Evolutionary conservation across 2,113 vertebrate species (phyloP).

Genomic region (Rhineura floridana): DNA sequence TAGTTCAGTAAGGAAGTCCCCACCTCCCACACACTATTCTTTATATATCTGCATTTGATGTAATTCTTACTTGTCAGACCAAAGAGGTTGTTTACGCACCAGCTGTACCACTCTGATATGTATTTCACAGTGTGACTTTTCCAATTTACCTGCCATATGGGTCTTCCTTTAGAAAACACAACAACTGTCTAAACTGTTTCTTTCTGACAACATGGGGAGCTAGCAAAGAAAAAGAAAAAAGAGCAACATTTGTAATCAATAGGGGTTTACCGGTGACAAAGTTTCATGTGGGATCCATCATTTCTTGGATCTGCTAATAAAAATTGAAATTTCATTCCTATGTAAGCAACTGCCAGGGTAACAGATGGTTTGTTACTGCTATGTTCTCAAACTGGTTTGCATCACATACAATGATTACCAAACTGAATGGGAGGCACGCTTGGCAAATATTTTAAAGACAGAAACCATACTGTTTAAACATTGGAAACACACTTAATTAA

Average conservation of each 20-base stretch:
- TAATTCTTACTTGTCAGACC: conserved; percentile 46
- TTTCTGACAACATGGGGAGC: not conserved
- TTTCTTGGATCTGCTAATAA: conserved; percentile 71
- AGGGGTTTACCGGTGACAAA: conserved; percentile 61
- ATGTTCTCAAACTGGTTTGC: conserved; percentile 60
- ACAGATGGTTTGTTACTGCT: conserved; percentile 75
- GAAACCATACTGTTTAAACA: conserved; percentile 50
- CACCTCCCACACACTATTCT: conserved; percentile 20
- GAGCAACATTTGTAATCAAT: conserved; percentile 62
- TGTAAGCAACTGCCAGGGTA: conserved; percentile 69
- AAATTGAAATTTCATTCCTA: conserved; percentile 77
- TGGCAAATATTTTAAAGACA: conserved; percentile 41
- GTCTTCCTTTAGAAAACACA: not conserved
- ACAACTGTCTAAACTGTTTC: conserved; percentile 16
- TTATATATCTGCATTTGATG: conserved; percentile 43
- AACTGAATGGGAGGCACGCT: conserved; percentile 29
- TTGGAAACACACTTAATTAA: conserved; percentile 50
- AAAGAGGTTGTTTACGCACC: conserved; percentile 46
- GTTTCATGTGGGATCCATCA: conserved; percentile 70
- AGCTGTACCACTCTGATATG: conserved; percentile 37
- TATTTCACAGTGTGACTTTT: conserved; percentile 11
- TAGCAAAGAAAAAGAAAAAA: conserved; percentile 50
- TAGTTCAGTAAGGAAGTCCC: conserved; percentile 13
- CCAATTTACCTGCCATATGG: not conserved
- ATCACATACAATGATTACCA: conserved; percentile 46